These are phyloP conservation scores for Phalera bucephala DNA, from an alignment of 2,888 invertebrate species.

Conservation along the genomic window DNA sequence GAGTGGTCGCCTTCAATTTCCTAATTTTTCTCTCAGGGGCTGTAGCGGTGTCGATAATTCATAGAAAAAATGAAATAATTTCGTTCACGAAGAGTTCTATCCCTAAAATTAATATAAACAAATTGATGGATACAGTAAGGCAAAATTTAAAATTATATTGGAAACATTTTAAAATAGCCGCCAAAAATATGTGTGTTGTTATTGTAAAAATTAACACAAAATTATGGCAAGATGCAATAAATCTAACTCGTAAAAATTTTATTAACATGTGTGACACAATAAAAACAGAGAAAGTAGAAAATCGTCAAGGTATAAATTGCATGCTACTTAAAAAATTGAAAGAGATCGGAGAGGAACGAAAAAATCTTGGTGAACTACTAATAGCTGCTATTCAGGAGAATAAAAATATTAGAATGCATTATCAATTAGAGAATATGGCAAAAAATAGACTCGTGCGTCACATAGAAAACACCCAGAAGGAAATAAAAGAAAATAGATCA, in stretches of 20 bases:
- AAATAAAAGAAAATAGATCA: conserved; percentile 57
- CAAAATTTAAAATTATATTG: not conserved
- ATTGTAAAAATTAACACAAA: conserved; percentile 20
- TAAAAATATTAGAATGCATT: conserved; percentile 56
- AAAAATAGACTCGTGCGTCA: conserved; percentile 54
- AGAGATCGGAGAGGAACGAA: conserved; percentile 54
- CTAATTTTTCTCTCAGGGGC: conserved; percentile 56
- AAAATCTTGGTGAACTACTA: conserved; percentile 52
- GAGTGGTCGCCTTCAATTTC: conserved; percentile 35
- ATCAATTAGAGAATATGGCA: conserved; percentile 54
- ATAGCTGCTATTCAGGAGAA: conserved; percentile 61
- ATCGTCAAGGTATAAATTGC: conserved; percentile 32
- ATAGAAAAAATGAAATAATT: conserved; percentile 48
- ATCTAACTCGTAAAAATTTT: conserved; percentile 6
- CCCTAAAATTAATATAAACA: conserved; percentile 23
- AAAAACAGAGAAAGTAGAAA: conserved; percentile 15
- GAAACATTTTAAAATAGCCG: conserved; percentile 35
- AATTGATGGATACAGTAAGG: conserved; percentile 10
- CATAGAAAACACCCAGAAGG: conserved; percentile 53
- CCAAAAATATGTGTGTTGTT: conserved; percentile 22
- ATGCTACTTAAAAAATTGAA: conserved; percentile 53
- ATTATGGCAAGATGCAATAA: conserved; percentile 23
- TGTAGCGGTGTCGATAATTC: conserved; percentile 45
- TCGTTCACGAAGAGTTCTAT: conserved; percentile 34
- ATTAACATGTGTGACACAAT: conserved; percentile 4